phyloP scores from a whole-genome alignment of 2,797 vertebrate genomes.

The Synanceia verrucosa region DNA sequence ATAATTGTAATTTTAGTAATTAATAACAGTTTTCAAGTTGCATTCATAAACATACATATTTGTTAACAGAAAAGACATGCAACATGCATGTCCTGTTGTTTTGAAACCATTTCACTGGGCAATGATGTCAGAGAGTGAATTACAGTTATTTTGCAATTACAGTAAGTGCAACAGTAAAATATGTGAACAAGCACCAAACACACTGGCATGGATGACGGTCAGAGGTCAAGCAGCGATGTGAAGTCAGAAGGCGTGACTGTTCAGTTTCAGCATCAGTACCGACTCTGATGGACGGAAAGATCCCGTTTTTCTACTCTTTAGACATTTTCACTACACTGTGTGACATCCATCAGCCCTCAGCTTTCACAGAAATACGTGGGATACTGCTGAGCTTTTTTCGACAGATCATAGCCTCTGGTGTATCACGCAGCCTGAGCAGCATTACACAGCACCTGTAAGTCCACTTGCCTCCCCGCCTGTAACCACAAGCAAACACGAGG shows the following conservation, averaged over 20 bases:
- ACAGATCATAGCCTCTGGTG: constrained; percentile 37
- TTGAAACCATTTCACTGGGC: neutral
- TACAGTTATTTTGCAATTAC: neutral
- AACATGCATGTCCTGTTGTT: neutral
- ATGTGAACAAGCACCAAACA: neutral
- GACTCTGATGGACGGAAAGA: neutral
- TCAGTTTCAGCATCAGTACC: neutral
- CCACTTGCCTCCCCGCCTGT: constrained; percentile 68
- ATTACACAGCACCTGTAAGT: constrained; percentile 73
- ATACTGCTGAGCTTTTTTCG: constrained; percentile 19
- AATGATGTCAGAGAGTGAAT: neutral
- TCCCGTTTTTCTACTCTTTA: constrained; percentile 14
- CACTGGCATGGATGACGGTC: neutral
- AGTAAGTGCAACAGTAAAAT: neutral
- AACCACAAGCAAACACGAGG: constrained; percentile 36
- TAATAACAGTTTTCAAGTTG: neutral
- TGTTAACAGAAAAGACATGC: neutral
- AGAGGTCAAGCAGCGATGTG: neutral
- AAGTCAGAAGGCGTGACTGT: constrained; percentile 3
- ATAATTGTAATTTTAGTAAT: neutral
- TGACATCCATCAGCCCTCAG: constrained; percentile 39
- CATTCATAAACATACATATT: neutral
- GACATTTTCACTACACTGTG: constrained; percentile 19
- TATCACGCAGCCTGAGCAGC: constrained; percentile 34
- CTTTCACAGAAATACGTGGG: constrained; percentile 42